Evolutionary conservation across 2,797 vertebrate genomes (phyloP).

Genomic region (Acipenser oxyrinchus): DNA sequence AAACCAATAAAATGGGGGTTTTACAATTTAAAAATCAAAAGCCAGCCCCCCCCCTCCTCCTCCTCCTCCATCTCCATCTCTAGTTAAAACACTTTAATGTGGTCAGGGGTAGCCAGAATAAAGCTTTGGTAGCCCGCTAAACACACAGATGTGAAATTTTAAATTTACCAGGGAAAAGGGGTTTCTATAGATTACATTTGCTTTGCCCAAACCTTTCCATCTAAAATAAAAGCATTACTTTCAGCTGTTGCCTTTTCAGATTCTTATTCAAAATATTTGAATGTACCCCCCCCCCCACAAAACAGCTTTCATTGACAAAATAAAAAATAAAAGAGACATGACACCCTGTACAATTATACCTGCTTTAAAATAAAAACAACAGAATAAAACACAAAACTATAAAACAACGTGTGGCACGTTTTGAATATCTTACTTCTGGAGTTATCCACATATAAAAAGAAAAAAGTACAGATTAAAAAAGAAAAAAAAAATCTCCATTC

Average conservation of each 20-base stretch:
- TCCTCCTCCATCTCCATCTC: no score
- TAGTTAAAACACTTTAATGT: no score
- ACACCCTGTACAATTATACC: conserved; percentile 48
- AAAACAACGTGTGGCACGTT: conserved; percentile 52
- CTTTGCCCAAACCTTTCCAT: conserved; percentile 39
- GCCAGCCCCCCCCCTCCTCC: no score
- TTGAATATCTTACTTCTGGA: conserved; percentile 45
- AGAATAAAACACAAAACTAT: conserved; percentile 47
- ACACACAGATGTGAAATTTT: no score
- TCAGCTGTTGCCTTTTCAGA: conserved; percentile 26
- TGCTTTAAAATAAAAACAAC: conserved; percentile 48
- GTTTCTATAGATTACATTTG: no score
- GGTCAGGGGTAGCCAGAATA: no score
- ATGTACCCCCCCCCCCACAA: conserved; percentile 25
- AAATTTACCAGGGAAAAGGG: no score
- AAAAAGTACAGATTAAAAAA: conserved; percentile 41
- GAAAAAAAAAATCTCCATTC: conserved; percentile 12
- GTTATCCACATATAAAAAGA: conserved; percentile 45
- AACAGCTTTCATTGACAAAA: no score
- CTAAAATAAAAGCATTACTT: conserved; percentile 3
- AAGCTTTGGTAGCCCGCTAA: no score
- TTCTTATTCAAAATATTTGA: conserved; percentile 11
- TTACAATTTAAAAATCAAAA: no score
- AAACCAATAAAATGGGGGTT: no score
- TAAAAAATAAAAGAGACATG: no score